phyloP scores from a whole-genome alignment of 2,888 invertebrate species.

The Agrotis segetum region DNA sequence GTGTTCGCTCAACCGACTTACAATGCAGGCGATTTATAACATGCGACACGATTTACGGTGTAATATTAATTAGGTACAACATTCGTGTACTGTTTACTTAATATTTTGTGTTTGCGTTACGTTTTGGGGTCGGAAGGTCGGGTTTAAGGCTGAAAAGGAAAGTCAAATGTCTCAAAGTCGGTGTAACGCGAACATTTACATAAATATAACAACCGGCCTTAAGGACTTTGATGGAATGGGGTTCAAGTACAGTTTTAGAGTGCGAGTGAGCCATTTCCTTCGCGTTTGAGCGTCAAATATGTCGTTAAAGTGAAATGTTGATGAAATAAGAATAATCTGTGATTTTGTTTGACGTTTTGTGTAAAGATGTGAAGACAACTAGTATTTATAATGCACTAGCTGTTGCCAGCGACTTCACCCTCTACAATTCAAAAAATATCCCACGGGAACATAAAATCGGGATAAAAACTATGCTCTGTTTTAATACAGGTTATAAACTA shows the following conservation, averaged over 20 bases:
- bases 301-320: slow-evolving; percentile 47
- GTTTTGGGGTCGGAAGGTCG: slow-evolving; percentile 22
- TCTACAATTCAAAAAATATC: too few species aligned
- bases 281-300: slow-evolving; percentile 31
- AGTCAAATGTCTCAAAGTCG: slow-evolving; percentile 57
- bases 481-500: too few species aligned
- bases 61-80: slow-evolving; percentile 49
- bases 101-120: slow-evolving; percentile 42
- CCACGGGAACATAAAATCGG: too few species aligned
- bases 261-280: slow-evolving; percentile 43
- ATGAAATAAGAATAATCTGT: slow-evolving; percentile 47
- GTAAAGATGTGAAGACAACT: slow-evolving; percentile 34
- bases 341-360: slow-evolving; percentile 40
- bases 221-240: slow-evolving; percentile 57
- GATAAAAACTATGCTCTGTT: too few species aligned
- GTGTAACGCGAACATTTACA: slow-evolving; percentile 56
- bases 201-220: slow-evolving; percentile 59
- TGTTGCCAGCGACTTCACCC: too few species aligned
- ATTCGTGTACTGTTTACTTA: slow-evolving; percentile 46
- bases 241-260: slow-evolving; percentile 57
- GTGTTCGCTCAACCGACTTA: slow-evolving; percentile 48
- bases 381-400: too few species aligned
- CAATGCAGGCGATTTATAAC: slow-evolving; percentile 54
- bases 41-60: slow-evolving; percentile 27
- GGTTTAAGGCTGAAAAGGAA: slow-evolving; percentile 29